Conservation (phyloP, 2,888 invertebrate genomes). For the Tanypteryx hageni region DNA sequence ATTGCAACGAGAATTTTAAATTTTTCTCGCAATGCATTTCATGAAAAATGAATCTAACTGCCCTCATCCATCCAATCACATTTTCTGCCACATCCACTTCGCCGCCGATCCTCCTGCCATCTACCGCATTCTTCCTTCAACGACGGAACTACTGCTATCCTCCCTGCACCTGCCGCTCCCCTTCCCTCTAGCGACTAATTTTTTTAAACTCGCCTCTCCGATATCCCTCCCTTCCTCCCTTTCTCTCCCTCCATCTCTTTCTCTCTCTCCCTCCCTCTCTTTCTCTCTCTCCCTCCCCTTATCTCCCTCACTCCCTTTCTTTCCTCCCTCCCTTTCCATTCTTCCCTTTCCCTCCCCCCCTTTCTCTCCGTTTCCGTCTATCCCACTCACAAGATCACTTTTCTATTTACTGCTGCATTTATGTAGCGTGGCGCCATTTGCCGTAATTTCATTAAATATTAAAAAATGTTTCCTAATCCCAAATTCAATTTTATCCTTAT, state of each 20-base stretch:
- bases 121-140: constrained; percentile 5
- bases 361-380: neutral
- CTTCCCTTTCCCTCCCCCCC: neutral
- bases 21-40: too few relatives aligned
- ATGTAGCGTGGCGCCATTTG: neutral
- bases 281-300: neutral
- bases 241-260: neutral
- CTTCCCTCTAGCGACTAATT: neutral
- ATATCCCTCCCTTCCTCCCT: neutral
- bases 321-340: neutral
- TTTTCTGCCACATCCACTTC: neutral
- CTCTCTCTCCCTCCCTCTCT: neutral
- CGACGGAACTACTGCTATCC: neutral
- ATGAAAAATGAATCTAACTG: too few relatives aligned
- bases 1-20: too few relatives aligned
- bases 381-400: neutral
- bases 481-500: neutral
- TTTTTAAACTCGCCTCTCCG: neutral
- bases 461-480: neutral
- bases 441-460: constrained; percentile 16
- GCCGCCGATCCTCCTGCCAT: neutral
- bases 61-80: too few relatives aligned
- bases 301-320: neutral
- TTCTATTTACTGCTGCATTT: neutral
- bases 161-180: neutral